Evolutionary conservation across 35 echinoderm and acorn worm species (phyloP).

Genomic region (Amphiura filiformis): DNA sequence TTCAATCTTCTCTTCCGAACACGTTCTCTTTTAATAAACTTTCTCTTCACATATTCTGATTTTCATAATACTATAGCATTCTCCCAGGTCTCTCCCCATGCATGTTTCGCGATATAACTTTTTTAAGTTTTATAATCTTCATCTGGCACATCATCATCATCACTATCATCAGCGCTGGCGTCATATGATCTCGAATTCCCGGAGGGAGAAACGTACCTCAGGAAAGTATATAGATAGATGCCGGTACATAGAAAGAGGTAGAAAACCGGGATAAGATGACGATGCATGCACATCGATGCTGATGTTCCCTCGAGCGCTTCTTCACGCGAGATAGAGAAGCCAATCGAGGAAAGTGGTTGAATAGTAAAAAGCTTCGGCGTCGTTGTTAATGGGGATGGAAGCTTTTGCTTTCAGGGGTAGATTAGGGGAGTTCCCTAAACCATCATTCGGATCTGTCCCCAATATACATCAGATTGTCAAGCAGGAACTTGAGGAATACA

Average conservation of each 20-base stretch:
- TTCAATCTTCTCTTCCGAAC: too few species aligned
- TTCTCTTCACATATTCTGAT: too few species aligned
- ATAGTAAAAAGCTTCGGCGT: neutral
- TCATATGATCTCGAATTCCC: too few species aligned
- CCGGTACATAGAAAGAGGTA: neutral
- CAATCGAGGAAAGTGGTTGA: too few species aligned
- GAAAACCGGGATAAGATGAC: neutral
- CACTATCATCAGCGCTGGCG: too few species aligned
- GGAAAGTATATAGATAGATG: neutral
- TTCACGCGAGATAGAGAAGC: neutral
- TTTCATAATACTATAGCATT: too few species aligned
- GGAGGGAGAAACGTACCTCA: too few species aligned
- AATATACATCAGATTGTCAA: neutral
- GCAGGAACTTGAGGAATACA: neutral
- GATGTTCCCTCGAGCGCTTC: neutral
- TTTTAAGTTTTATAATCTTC: too few species aligned
- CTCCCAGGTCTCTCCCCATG: too few species aligned
- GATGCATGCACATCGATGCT: neutral
- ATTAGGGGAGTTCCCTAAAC: neutral
- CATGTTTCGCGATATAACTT: too few species aligned
- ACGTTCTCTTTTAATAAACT: too few species aligned
- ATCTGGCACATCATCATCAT: too few species aligned
- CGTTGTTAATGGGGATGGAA: neutral
- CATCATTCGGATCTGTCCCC: neutral
- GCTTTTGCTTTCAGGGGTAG: neutral